Evolutionary conservation across 2,888 invertebrate species (phyloP).

Genomic region (Mesorhabditis sp.): DNA sequence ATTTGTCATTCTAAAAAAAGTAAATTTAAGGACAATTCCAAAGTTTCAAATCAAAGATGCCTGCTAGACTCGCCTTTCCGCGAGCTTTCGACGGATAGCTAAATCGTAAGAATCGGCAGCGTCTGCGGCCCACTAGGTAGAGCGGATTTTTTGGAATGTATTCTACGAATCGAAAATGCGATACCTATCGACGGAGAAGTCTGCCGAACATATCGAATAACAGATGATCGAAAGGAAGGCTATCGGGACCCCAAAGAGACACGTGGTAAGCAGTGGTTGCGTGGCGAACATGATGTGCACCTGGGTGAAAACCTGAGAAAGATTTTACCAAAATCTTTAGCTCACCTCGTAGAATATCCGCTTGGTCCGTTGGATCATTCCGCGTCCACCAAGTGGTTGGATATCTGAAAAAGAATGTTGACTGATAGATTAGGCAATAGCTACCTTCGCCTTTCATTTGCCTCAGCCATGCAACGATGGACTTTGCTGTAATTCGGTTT

Average conservation of each 20-base stretch:
- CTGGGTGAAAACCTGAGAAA: constrained; percentile 28
- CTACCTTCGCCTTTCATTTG: constrained; percentile 62
- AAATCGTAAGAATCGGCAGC: too few relatives aligned
- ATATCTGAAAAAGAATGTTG: neutral
- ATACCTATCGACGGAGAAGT: constrained; percentile 66
- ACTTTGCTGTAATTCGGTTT: constrained; percentile 70
- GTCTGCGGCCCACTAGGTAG: too few relatives aligned
- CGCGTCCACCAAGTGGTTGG: constrained; percentile 14
- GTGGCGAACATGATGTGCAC: constrained; percentile 54
- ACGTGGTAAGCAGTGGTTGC: constrained; percentile 79
- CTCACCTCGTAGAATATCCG: constrained; percentile 24
- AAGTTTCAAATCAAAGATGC: too few relatives aligned
- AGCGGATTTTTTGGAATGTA: too few relatives aligned
- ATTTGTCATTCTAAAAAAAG: too few relatives aligned
- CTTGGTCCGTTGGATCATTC: constrained; percentile 19
- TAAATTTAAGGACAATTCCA: too few relatives aligned
- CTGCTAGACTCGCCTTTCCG: too few relatives aligned
- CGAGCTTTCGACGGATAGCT: too few relatives aligned
- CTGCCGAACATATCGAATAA: constrained; percentile 87
- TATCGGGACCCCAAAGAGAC: constrained; percentile 87
- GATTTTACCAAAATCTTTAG: neutral
- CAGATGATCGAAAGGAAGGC: constrained; percentile 88
- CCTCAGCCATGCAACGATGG: constrained; percentile 41
- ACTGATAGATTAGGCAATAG: neutral
- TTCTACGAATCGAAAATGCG: too few relatives aligned